Evolutionary conservation across 2,113 vertebrate species (phyloP).

Genomic region (Gadus chalcogrammus): DNA sequence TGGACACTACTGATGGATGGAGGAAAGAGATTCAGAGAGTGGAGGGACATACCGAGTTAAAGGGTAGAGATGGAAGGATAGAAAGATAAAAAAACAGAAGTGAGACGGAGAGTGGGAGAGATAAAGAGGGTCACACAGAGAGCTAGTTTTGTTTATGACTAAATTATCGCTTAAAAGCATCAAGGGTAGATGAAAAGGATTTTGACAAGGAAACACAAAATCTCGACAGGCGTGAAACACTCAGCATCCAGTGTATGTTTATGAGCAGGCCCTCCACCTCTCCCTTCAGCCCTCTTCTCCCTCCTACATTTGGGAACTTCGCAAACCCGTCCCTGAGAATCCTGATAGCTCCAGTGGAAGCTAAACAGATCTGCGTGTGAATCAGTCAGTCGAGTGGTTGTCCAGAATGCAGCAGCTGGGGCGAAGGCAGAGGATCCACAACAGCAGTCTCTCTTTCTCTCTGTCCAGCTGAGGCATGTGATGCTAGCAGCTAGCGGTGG

Average conservation of each 20-base stretch:
- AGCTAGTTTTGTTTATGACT: too few relatives aligned
- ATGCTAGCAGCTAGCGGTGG: slow-evolving; percentile 60
- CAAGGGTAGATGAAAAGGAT: too few relatives aligned
- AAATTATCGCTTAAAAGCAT: too few relatives aligned
- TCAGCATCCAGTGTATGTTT: too few relatives aligned
- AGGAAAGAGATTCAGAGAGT: slow-evolving; percentile 3
- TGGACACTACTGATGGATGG: too few relatives aligned
- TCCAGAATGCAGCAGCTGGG: slow-evolving; percentile 20
- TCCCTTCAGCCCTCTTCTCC: too few relatives aligned
- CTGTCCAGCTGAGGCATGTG: slow-evolving; percentile 32
- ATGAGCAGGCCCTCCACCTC: too few relatives aligned
- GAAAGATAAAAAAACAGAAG: slow-evolving; percentile 12
- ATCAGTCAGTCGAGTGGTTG: slow-evolving; percentile 26
- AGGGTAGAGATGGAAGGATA: slow-evolving; percentile 3
- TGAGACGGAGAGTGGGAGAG: slow-evolving; percentile 19
- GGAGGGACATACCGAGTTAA: background rate
- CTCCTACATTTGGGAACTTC: too few relatives aligned
- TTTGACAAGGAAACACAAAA: too few relatives aligned
- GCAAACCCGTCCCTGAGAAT: too few relatives aligned
- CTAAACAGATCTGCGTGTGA: slow-evolving; percentile 12
- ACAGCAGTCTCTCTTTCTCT: slow-evolving; percentile 14
- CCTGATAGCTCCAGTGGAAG: background rate
- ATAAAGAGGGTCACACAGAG: too few relatives aligned
- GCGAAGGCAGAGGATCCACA: slow-evolving; percentile 29
- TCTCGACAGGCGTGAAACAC: too few relatives aligned